A percentile compares a stretch with the other conserved stretches of the same genome.
Evolutionary conservation across 2,888 invertebrate species (phyloP).

Genomic region (Oscheius sp.): DNA sequence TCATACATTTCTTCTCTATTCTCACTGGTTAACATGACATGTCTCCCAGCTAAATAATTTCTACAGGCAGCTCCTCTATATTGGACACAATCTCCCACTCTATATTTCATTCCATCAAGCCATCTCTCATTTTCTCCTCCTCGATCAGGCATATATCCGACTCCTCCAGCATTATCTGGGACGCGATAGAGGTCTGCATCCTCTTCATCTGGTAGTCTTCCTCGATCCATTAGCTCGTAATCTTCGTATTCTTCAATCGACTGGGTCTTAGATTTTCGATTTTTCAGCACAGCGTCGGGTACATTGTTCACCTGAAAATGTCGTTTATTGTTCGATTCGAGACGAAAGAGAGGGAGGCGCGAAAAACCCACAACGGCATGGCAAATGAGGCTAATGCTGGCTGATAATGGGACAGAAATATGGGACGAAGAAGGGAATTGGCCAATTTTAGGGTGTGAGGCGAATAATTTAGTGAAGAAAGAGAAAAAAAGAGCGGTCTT

Average conservation of each 20-base stretch:
- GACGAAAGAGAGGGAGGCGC: neutral
- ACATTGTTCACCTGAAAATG: constrained; percentile 59
- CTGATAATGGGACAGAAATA: constrained; percentile 10
- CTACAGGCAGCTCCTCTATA: constrained; percentile 68
- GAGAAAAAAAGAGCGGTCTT: constrained; percentile 24
- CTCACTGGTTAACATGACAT: constrained; percentile 66
- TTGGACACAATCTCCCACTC: constrained; percentile 65
- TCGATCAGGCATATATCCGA: constrained; percentile 59
- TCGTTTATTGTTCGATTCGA: neutral
- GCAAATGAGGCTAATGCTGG: constrained; percentile 13
- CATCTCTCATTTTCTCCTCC: constrained; percentile 58
- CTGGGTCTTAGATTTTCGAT: constrained; percentile 34
- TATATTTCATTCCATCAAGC: constrained; percentile 65
- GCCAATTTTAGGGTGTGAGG: neutral
- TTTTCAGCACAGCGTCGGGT: constrained; percentile 51
- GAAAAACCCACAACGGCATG: constrained; percentile 5
- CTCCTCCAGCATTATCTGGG: constrained; percentile 62
- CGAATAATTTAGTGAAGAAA: neutral
- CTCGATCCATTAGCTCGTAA: constrained; percentile 62
- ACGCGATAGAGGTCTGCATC: constrained; percentile 58
- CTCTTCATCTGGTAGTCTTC: constrained; percentile 60
- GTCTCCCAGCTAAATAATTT: constrained; percentile 60
- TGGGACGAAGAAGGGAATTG: neutral
- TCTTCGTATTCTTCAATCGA: constrained; percentile 61
- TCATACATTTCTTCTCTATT: constrained; percentile 69